Evolutionary conservation across 2,113 vertebrate genomes (phyloP).

Genomic region (Cryptotis parvus): DNA sequence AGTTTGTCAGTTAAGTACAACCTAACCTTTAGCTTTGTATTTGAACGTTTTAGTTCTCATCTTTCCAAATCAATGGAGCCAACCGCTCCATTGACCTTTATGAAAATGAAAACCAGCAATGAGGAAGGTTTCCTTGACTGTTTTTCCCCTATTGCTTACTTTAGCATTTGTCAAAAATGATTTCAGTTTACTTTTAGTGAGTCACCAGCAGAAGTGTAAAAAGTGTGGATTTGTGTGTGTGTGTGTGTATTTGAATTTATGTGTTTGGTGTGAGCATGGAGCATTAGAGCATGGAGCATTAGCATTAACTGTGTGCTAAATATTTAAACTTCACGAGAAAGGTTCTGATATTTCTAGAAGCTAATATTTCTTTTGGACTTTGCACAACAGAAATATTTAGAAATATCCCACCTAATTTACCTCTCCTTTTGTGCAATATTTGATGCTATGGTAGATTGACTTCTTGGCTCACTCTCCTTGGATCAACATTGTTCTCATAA

Average conservation of each 20-base stretch:
- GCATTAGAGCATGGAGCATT: not conserved
- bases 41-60: slow-evolving; percentile 37
- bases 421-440: slow-evolving; percentile 31
- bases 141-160: not conserved
- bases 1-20: not conserved
- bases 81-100: slow-evolving; percentile 36
- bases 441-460: not conserved
- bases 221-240: not conserved
- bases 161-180: slow-evolving; percentile 21
- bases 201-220: not conserved
- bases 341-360: slow-evolving; percentile 20
- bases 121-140: not conserved
- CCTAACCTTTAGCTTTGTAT: slow-evolving; percentile 24
- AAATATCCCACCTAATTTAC: not conserved
- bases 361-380: not conserved
- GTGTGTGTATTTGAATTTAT: not conserved
- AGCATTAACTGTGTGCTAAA: not conserved
- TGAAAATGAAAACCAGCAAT: slow-evolving; percentile 33
- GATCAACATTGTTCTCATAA: not conserved
- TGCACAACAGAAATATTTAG: not conserved
- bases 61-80: slow-evolving; percentile 14
- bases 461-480: not conserved
- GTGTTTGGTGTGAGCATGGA: not conserved
- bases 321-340: not conserved
- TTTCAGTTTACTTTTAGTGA: slow-evolving; percentile 15